A percentile compares a stretch with the other conserved stretches of the same genome.
Conservation (phyloP, 2,113 vertebrate species). For the Pica pica region DNA sequence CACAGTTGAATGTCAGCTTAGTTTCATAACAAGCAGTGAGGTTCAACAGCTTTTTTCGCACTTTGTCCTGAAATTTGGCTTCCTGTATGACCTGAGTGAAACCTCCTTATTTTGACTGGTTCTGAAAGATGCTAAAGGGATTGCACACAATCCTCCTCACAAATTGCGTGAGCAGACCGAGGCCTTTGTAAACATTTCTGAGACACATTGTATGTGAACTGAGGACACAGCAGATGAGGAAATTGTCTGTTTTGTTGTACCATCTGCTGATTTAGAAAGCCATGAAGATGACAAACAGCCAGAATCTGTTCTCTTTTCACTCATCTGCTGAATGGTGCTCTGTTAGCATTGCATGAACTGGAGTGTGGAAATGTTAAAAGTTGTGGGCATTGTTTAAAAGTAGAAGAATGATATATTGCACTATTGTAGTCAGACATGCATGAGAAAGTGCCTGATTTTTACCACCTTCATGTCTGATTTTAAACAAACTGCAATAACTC, state of each 20-base stretch:
- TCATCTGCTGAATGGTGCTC: background rate
- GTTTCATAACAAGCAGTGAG: background rate
- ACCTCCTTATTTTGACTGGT: background rate
- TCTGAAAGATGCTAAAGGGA: background rate
- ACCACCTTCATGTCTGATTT: background rate
- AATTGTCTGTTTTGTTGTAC: constrained; percentile 54
- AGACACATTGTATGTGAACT: constrained; percentile 3
- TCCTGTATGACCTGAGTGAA: background rate
- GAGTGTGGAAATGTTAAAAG: constrained; percentile 21
- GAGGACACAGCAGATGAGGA: constrained; percentile 30
- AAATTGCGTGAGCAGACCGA: background rate
- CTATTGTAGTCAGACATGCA: background rate
- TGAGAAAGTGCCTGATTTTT: background rate
- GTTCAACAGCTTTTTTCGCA: background rate
- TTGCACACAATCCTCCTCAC: background rate
- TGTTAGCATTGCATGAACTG: background rate
- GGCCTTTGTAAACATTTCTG: constrained; percentile 29
- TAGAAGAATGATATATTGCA: background rate
- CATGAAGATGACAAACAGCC: constrained; percentile 36
- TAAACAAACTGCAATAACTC: background rate
- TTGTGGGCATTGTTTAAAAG: background rate
- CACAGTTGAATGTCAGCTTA: background rate
- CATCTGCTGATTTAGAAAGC: constrained; percentile 56
- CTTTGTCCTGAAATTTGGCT: background rate
- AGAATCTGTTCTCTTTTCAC: constrained; percentile 50